Evolutionary conservation across 2,888 invertebrate species (phyloP), one percentile per base, ranked within the genome.

Genomic region (Pristionchus maxplancki): DNA sequence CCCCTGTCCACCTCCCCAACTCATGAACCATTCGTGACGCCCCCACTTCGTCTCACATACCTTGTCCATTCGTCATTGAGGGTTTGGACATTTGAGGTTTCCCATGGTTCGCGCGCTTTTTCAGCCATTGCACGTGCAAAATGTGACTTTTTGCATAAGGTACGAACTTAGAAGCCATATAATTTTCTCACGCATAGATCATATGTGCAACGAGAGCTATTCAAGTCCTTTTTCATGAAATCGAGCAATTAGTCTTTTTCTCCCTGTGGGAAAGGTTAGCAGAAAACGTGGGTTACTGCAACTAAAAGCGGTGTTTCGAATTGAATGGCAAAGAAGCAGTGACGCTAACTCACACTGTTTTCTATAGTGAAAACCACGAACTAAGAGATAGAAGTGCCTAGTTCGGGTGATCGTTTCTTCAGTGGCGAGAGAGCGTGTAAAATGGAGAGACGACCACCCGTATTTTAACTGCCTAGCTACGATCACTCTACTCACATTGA

Each of bases 21-120:
- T 58, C 71, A 71, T 71, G 24, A 71, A 71, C 20, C 37, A 71
- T 71, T 71, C 71, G 71, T 71, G 71, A 34, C 71, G 34, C 37
- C 71, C 24, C 17, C 71, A 24, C 71, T 37, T 4, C 0, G 34
- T 71, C 71, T 1, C 71, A 37, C 71, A 71, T 71, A 71, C 71
- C 17, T 71, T 37, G 71, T 0, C 37, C 71, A 37, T 34, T 34
- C 67, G 13, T 50, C 15, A 15, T 20, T 50, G 20, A 1, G 15
- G 15, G 50, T 50, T 58, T 58, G n/a, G 24, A 58, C 20, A 24
- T 24, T 24, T 1, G 24, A 3, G 8, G 6, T 44, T 11, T 44
- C 6, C 6, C 44, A 44, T 11, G 44, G 8, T 44, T 44, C 11
- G 6, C 44, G 44, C 44, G 44, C 44, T 44, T 44, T 44, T 11